Conservation (phyloP, 2,797 vertebrate genomes). For the Melanotaenia maccullochi region DNA sequence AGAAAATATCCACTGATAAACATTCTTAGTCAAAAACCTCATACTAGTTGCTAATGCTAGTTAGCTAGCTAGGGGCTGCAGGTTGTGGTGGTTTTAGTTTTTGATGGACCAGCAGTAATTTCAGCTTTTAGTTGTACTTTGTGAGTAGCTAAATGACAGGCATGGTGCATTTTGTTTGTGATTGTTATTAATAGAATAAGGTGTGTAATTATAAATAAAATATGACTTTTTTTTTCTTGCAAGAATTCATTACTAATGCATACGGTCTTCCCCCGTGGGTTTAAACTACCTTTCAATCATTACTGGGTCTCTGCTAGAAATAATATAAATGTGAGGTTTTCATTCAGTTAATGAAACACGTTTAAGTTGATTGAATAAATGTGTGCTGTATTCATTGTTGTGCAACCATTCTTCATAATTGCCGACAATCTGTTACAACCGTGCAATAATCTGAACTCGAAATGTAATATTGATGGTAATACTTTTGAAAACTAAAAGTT, state of each 20-base stretch:
- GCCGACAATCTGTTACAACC: background rate
- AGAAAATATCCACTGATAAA: fast-evolving
- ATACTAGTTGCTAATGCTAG: conserved; percentile 22
- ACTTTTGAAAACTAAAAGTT: background rate
- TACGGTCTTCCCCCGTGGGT: too few species aligned
- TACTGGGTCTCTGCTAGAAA: too few species aligned
- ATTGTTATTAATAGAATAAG: too few species aligned
- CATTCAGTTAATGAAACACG: background rate
- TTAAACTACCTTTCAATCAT: too few species aligned
- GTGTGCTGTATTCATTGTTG: background rate
- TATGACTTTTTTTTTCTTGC: too few species aligned
- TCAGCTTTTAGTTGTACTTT: background rate
- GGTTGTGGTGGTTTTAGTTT: background rate
- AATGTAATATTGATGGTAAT: background rate
- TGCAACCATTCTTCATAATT: background rate
- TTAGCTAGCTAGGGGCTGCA: background rate
- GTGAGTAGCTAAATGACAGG: background rate
- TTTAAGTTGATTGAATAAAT: background rate
- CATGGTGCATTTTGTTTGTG: background rate
- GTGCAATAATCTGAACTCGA: background rate
- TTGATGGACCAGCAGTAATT: background rate
- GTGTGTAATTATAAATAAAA: too few species aligned
- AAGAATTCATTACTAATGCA: too few species aligned
- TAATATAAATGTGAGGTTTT: too few species aligned
- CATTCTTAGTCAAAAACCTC: background rate